Base-by-base conservation (phyloP, 2,113 vertebrate genomes). In the Okapia johnstoni region DNA sequence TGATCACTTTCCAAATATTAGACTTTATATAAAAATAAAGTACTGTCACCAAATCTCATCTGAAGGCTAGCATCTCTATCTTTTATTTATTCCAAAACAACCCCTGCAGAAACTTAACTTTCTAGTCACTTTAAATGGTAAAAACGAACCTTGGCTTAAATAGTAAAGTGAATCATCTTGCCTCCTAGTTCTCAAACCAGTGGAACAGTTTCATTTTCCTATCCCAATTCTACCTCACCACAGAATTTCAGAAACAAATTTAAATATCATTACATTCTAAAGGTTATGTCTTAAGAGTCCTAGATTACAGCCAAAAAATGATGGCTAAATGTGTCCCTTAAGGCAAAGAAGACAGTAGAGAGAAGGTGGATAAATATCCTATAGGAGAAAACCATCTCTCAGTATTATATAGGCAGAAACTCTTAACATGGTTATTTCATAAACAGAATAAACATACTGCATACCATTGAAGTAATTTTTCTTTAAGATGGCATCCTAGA, bases 401-500 rank as follows among this genome's bases (percentile, higher is more conserved):
- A 57, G 96, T 95, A 93, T 94, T 52, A 94, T 43, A 97, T 95
- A 98, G 96, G 93, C 80, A 96, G 96, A 96, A 83, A 93, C 36
- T 90, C 84, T 95, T 96, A 98, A 98, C 92, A 98, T 83, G 92
- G 96, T 90, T 97, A 95, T 97, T 98, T 96, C 92, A 98, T 81
- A 98, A 97, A 98, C n/a, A 96, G 97, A 98, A 92, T 94, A 55
- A 98, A 96, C 66, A 96, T 92, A 98, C 96, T 94, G 87, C 95
- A 5, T 93, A 96, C 87, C 73, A 95, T 9, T 92, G 52, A 98
- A 96, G 95, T 98, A 94, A 58, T 85, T 97, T 93, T 90, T 84
- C 94, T 95, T 98, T 98, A 97, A 98, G 98, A 98, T 96, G 96
- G 98, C 98, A 98, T 98, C 96, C 91, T 60, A 96, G 81, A 55